Evolutionary conservation across 2,113 vertebrate genomes (phyloP).

Genomic region (Heterocephalus glaber): DNA sequence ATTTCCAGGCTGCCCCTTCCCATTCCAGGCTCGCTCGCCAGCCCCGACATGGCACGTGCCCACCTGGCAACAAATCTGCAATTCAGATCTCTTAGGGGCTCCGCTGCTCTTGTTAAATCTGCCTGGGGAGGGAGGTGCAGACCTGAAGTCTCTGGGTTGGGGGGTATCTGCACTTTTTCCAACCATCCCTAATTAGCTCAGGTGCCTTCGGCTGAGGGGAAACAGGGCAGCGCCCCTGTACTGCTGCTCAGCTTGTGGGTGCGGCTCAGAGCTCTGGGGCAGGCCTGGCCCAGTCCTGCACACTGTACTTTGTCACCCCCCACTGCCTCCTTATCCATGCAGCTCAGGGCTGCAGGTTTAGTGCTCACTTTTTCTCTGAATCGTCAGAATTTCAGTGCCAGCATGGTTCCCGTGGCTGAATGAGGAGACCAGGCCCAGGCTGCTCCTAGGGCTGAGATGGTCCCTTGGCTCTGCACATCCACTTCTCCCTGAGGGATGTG

Average conservation of each 20-base stretch:
- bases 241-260: not conserved
- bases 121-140: not conserved
- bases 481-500: not conserved
- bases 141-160: not conserved
- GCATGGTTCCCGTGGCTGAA: not conserved
- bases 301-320: not conserved
- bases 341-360: not conserved
- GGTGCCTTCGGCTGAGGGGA: accelerated
- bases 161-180: not conserved
- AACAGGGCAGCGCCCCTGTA: not conserved
- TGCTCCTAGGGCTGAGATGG: not conserved
- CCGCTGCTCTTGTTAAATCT: not conserved
- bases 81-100: not conserved
- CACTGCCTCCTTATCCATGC: accelerated
- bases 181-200: not conserved
- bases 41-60: not conserved
- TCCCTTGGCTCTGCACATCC: not conserved
- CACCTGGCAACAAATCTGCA: too few species aligned
- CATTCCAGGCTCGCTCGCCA: not conserved
- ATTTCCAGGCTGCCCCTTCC: not conserved
- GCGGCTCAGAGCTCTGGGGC: not conserved
- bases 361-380: not conserved
- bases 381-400: not conserved
- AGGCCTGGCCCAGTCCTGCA: not conserved
- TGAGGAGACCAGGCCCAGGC: not conserved